Percentiles rank a stretch among this genome's conserved stretches.
Conservation (phyloP, 1,140 invertebrate genomes). For the Araneus ventricosus region DNA sequence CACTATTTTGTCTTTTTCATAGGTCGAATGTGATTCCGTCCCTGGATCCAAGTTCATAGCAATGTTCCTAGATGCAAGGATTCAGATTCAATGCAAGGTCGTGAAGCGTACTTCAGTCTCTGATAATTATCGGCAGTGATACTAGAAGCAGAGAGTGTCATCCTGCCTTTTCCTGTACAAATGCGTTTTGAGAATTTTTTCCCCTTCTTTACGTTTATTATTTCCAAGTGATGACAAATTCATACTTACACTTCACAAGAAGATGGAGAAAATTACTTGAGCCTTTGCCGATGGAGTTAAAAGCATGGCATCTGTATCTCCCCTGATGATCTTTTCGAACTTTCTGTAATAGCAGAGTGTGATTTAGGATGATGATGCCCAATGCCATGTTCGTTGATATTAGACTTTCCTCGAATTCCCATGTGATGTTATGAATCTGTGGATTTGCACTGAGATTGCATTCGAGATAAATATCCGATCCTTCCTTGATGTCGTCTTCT, state of each 20-base stretch:
- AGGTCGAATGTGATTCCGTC: too few species aligned
- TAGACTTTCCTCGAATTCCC: constrained; percentile 66
- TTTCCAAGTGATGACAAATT: too few species aligned
- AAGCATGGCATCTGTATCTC: constrained; percentile 91
- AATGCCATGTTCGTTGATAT: constrained; percentile 82
- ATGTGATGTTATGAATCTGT: constrained; percentile 46
- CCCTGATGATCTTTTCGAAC: constrained; percentile 77
- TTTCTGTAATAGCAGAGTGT: constrained; percentile 82
- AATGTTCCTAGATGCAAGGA: too few species aligned
- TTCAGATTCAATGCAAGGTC: too few species aligned
- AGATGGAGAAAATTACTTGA: constrained; percentile 89
- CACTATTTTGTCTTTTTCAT: too few species aligned
- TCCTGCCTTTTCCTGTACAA: too few species aligned
- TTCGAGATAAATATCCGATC: constrained; percentile 69
- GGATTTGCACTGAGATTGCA: constrained; percentile 71
- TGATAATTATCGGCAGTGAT: too few species aligned
- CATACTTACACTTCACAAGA: constrained; percentile 93
- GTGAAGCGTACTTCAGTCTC: too few species aligned
- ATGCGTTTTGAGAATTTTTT: too few species aligned
- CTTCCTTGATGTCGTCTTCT: constrained; percentile 61
- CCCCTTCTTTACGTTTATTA: too few species aligned
- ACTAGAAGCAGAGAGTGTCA: too few species aligned
- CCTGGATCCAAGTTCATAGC: too few species aligned
- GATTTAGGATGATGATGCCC: constrained; percentile 90
- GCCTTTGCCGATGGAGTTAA: constrained; percentile 92